Base-by-base conservation (phyloP, 30 jellyfish, hydroid and myxozoan genomes). In the Chrysaora quinquecirrha region DNA sequence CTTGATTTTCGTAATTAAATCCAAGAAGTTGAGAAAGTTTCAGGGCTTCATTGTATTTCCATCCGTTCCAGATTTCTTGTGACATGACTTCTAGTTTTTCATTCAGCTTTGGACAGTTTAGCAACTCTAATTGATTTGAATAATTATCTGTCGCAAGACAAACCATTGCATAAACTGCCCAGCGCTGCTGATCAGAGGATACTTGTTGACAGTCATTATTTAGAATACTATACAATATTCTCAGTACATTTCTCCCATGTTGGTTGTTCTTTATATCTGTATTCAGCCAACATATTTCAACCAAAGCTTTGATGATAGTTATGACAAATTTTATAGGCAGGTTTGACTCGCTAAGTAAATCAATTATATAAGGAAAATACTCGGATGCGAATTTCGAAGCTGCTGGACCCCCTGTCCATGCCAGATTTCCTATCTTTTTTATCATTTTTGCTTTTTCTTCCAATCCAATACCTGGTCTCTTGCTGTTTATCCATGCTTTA, bases 131-230 rank as follows among this genome's bases (percentile, higher is more conserved):
- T 34, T 82, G 92, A 9, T 66, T 50, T 4, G 19, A 33, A 24
- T 34, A 1, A 64, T 61, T 32, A 11, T 73, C 80, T 2, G 85
- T 30, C 16, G 80, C 92, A 16, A 82, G 47, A 38, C 92, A 82
- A 65, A 82, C 27, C 79, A 82, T 20, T 14, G 80, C 82, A 27
- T 82, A 82, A 43, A 69, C 92, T 2, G 85, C 92, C 92, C 92
- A 82, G 28, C 80, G 73, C n/a, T 82, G 73, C 47, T 29, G 34
- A 19, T 82, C 92, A 0, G 64, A 16, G 25, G 24, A 31, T 3
- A 23, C 69, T 4, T 3, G 11, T 38, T 14, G 54, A 14, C 54
- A 38, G 14, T 14, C 54, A 38, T 14, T 38, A 14, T 14, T 38
- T 46, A 82, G 48, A 16, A 69, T 68, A 47, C 29, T 49, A 24